Evolutionary conservation across 2,113 vertebrate species (phyloP), one percentile per base, ranked within the genome.

Genomic region (Petroica traversi): DNA sequence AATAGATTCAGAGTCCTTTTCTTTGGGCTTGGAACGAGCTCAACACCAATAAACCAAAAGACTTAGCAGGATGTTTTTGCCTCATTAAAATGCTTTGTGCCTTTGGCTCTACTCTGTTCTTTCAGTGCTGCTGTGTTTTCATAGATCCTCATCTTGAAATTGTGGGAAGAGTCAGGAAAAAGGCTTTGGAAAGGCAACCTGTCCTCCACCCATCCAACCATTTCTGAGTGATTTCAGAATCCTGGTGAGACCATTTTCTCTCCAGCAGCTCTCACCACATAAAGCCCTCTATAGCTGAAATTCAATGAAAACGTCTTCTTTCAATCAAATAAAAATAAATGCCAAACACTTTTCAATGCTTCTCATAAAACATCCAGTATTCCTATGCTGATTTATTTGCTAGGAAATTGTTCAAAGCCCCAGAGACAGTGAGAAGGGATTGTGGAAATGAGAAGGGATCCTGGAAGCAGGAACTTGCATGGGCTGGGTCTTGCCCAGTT

Each of bases 21-120:
- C 79, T 92, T 68, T 68, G 67, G 90, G 38, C 78, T 92, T 96
- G 94, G 88, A 96, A 80, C 2, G 0, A 49, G 11, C 85, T 96
- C 85, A 85, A 90, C 68, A 93, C 67, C 91, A 92, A 85, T 80
- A 93, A 94, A 90, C 66, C 10, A 1, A 51, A 82, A 89, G 71
- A 71, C 59, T 74, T 92, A 69, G 79, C 55, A 51, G 92, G 72
- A 94, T 77, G 85, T 57, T 95, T 95, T 93, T 89, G 48, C 79
- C 55, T 95, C 75, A 28, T 94, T 95, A 92, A 92, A 95, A 91
- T 71, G 51, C 76, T 77, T 66, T 48, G 59, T 88, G 83, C 34
- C 92, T 94, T 90, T 83, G 75, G 43, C 45, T 64, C 9, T 36
- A 8, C 46, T 49, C 40, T 57, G 12, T 43, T 73, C 67, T 90